These are phyloP conservation scores for Ophonus ardosiacus DNA, from an alignment of 2,888 invertebrate species.

Conservation along the genomic window DNA sequence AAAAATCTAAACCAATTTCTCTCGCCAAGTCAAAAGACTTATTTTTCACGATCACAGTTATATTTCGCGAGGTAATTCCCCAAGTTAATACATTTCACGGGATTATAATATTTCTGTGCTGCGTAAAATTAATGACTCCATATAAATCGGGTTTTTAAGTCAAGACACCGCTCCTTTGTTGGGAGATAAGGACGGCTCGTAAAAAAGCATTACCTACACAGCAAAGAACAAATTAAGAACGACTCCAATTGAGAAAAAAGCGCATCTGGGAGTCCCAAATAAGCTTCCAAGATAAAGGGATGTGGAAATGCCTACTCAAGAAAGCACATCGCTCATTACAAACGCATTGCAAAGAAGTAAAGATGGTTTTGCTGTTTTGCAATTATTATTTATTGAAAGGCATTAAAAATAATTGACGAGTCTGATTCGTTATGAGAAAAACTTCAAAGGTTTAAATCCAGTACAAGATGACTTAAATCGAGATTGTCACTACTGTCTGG, in stretches of 20 bases:
- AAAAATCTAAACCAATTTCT: slow-evolving; percentile 30
- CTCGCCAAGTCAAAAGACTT: background rate
- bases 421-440: background rate
- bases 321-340: background rate
- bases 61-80: slow-evolving; percentile 36
- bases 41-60: slow-evolving; percentile 29
- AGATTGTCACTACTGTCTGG: too few relatives aligned
- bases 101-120: slow-evolving; percentile 56
- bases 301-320: background rate
- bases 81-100: slow-evolving; percentile 53
- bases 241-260: slow-evolving; percentile 40
- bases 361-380: background rate
- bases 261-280: slow-evolving; percentile 28
- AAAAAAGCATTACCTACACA: slow-evolving; percentile 59
- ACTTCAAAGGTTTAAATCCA: background rate
- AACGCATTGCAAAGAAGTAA: background rate
- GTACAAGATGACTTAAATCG: background rate
- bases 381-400: background rate
- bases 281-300: background rate
- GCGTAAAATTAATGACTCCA: slow-evolving; percentile 51
- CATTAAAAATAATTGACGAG: background rate
- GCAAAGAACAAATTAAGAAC: slow-evolving; percentile 50
- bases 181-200: slow-evolving; percentile 48
- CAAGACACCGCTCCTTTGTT: slow-evolving; percentile 31
- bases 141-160: slow-evolving; percentile 59